A percentile compares a stretch with the other conserved stretches of the same genome.
Evolutionary conservation across 30 jellyfish, hydroid and myxozoan species (phyloP).

Genomic region (Cassiopea xamachana): DNA sequence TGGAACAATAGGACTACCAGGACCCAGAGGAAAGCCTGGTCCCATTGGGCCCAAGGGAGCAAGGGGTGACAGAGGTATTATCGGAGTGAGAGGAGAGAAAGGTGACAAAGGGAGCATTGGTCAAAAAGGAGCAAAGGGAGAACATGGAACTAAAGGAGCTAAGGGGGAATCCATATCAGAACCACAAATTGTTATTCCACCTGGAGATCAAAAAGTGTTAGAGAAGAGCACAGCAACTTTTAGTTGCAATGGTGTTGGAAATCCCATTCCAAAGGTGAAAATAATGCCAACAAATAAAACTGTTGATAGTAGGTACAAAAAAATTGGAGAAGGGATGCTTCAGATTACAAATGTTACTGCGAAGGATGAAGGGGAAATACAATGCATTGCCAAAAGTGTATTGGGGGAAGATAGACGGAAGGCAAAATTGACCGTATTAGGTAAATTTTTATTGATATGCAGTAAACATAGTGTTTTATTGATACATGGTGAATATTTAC

Average conservation of each 20-base stretch:
- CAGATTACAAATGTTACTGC: conserved; percentile 2
- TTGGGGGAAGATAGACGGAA: conserved; percentile 21
- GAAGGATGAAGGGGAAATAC: conserved; percentile 18
- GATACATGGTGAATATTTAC: too few species aligned
- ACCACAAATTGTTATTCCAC: background rate
- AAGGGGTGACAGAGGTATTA: background rate
- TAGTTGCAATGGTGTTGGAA: conserved; percentile 30
- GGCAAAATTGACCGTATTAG: conserved; percentile 11
- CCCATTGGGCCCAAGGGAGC: conserved; percentile 23
- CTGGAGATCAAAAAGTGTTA: background rate
- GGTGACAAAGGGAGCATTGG: background rate
- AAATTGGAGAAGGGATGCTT: conserved; percentile 38
- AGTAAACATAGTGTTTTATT: too few species aligned
- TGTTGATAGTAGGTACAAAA: conserved; percentile 8
- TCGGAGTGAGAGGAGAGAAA: background rate
- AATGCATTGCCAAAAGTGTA: conserved; percentile 33
- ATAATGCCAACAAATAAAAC: background rate
- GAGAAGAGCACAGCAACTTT: conserved; percentile 24
- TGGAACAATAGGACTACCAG: conserved; percentile 17
- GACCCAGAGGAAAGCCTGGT: conserved; percentile 34
- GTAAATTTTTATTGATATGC: background rate
- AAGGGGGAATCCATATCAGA: conserved; percentile 3
- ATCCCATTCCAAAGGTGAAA: conserved; percentile 7
- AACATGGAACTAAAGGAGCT: background rate
- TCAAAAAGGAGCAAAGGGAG: background rate